Base-by-base conservation (phyloP, 1,140 invertebrate species). In the Meloidogyne hapla region DNA sequence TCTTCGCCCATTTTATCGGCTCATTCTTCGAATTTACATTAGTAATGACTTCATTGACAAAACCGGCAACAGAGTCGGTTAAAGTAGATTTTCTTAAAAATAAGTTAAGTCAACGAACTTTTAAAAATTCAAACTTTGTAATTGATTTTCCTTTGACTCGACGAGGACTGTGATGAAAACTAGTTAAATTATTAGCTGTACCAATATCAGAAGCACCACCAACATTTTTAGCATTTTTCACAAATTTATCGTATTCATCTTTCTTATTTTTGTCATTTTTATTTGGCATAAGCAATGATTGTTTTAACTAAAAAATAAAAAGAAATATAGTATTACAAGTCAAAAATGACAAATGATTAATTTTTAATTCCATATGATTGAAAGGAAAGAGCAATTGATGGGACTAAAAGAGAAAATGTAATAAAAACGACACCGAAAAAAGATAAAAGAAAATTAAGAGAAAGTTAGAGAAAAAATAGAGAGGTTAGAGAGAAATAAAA, bases 11-110 rank as follows among this genome's bases (percentile, higher is more conserved):
- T 63, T 85, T 74, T 10, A 86, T 79, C 12, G 74, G 85, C 64
- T 86, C 84, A 62, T 73, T 83, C 48, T 82, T 69, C 0, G 79
- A 21, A 23, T 68, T 71, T 23, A 61, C 45, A 45, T 84, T 83
- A n/a, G 84, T 79, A 56, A 86, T 84, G 21, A 83, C 80, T 73
- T 84, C 84, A 62, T 78, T 75, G 66, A 87, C 80, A 56, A 87
- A 79, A n/a, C 87, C 85, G 4, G 78, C 84, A 26, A 87, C 48
- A 6, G 48, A 56, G n/a, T 56, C 48, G 18, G 48, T 56, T 8
- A 56, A 8, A n/a, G 48, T 56, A n/a, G 48, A 6, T 56, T 56
- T 56, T 8, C 48, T 56, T 56, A n/a, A 56, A 56, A 56, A 12
- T 42, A 12, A 42, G 10, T 10, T 12, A 42, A 42, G 12, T 42